Base-by-base conservation (phyloP, 2,113 vertebrate genomes). In the Tetraodon nigroviridis region DNA sequence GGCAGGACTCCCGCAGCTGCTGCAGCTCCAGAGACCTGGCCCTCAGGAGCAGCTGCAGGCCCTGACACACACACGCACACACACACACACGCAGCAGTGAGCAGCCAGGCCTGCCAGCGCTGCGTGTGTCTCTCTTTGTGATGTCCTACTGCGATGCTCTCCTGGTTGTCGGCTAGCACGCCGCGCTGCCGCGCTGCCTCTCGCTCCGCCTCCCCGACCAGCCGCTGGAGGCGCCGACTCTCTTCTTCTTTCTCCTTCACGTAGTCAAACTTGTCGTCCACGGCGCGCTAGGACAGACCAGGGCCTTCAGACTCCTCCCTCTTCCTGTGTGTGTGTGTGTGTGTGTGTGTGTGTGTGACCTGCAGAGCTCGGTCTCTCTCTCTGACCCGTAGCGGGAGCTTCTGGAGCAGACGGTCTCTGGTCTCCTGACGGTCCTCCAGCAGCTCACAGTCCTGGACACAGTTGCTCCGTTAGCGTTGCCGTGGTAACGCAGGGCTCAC, bases 291-390 rank as follows among this genome's bases (percentile, higher is more conserved):
- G 55, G 47, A 6, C 24, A 57, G 46, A 18, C 7, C 4, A 2
- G n/a, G 16, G 22, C 20, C 16, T 7, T 32, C 5, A 32, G 22
- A 5, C 22, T 24, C 22, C 22, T 24, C 22, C 22, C 22, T 3
- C 22, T 24, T 24, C 29, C 29, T 32, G 29, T 37, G 13, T 14
- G 13, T 45, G 14, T 19, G 24, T 64, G 17, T 47, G 46, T 48
- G 46, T 48, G 46, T 48, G 46, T 8, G 46, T 48, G 46, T 18
- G 46, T 48, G 46, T 48, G 46, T 48, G 17, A 97, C 96, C 94
- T 98, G 92, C 56, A 97, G 81, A n/a, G 92, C 93, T 78, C 75
- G 58, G 70, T 96, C 94, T 78, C 92, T 86, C 50, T 97, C 93
- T 0, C 89, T 92, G 82, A 97, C 87, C 45, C 93, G 88, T 75